phyloP scores from a whole-genome alignment of 2,888 invertebrate genomes.

The Alitta virens region DNA sequence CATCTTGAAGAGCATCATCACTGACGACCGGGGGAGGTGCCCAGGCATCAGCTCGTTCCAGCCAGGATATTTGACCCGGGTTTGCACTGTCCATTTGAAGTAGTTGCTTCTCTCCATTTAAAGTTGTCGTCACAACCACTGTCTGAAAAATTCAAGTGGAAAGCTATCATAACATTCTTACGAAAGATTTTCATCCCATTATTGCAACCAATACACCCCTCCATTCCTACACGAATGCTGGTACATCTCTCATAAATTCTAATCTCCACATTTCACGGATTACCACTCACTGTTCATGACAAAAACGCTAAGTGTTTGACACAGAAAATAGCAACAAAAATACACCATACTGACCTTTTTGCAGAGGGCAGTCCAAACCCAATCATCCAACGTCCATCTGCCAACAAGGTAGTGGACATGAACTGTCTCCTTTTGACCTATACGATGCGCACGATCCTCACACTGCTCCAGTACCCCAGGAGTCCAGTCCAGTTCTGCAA shows the following conservation, averaged over 20 bases:
- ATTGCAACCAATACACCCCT: too few species aligned
- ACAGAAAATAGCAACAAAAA: too few species aligned
- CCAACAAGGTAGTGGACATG: constrained; percentile 53
- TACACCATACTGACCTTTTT: too few species aligned
- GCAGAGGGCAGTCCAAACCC: constrained; percentile 51
- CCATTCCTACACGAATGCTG: too few species aligned
- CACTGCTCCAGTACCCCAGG: constrained; percentile 53
- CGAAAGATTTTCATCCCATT: too few species aligned
- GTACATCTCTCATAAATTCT: too few species aligned
- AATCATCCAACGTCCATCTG: constrained; percentile 52
- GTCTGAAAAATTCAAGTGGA: constrained; percentile 39
- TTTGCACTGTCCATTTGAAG: constrained; percentile 38
- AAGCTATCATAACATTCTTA: background rate
- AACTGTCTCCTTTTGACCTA: constrained; percentile 48
- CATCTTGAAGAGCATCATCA: too few species aligned
- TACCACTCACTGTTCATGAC: too few species aligned
- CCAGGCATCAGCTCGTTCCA: constrained; percentile 45
- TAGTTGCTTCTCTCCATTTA: constrained; percentile 40
- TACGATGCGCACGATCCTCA: constrained; percentile 54
- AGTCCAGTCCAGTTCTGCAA: constrained; percentile 56
- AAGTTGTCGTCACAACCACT: constrained; percentile 43
- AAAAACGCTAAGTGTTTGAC: too few species aligned
- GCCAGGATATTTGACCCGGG: constrained; percentile 38
- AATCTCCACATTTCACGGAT: too few species aligned
- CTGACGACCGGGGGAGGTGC: constrained; percentile 13